These are phyloP conservation scores for Carassius carassius DNA, from an alignment of 2,113 vertebrate species.

Conservation along the genomic window DNA sequence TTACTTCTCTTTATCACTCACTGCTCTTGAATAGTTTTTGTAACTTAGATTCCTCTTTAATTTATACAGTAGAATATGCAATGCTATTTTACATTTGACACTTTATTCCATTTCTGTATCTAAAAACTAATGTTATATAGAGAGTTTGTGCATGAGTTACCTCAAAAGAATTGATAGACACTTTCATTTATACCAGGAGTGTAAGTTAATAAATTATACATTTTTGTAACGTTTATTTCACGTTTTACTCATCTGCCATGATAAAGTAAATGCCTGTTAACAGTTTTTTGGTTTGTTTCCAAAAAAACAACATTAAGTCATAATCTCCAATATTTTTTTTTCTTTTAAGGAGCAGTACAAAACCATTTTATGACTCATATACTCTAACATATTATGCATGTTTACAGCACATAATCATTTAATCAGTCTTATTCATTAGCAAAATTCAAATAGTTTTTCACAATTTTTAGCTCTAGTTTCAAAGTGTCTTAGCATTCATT, in stretches of 20 bases:
- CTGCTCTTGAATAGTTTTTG: too few species aligned
- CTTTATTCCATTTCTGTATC: too few species aligned
- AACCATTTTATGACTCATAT: background rate
- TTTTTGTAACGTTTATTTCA: background rate
- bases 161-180: too few species aligned
- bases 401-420: background rate
- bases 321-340: background rate
- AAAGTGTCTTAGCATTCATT: background rate
- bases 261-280: background rate
- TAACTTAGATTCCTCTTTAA: too few species aligned
- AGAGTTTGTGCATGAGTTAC: too few species aligned
- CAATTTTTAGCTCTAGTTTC: background rate
- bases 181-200: too few species aligned
- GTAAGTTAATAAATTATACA: too few species aligned
- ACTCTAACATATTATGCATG: background rate
- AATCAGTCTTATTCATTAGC: background rate
- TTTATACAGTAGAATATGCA: too few species aligned
- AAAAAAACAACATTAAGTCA: background rate
- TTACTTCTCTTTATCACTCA: too few species aligned
- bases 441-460: too few species aligned
- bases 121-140: too few species aligned
- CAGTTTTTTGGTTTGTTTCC: background rate
- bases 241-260: background rate
- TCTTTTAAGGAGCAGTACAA: background rate
- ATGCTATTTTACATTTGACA: too few species aligned